A percentile compares a stretch with the other conserved stretches of the same genome.
Evolutionary conservation across 2,888 invertebrate species (phyloP).

Genomic region (Polyommatus iphigenia): DNA sequence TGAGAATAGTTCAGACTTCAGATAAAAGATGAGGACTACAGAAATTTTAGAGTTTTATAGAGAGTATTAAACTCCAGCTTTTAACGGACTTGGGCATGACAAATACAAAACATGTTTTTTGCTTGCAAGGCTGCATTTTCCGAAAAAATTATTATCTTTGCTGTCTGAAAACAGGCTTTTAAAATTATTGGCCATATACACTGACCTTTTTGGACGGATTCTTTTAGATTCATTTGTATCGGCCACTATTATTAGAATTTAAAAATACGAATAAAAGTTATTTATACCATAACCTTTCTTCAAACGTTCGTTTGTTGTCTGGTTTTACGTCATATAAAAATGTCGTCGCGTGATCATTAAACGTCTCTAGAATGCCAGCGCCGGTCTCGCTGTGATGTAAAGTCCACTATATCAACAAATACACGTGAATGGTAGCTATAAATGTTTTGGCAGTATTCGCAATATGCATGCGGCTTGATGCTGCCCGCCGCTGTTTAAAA

Average conservation of each 20-base stretch:
- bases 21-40: background rate
- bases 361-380: conserved; percentile 13
- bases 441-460: conserved; percentile 62
- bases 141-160: background rate
- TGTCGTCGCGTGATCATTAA: conserved; percentile 15
- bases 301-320: conserved; percentile 16
- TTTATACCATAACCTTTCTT: conserved; percentile 21
- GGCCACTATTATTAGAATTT: background rate
- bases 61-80: background rate
- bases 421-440: conserved; percentile 48
- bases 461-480: conserved; percentile 51
- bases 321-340: conserved; percentile 14
- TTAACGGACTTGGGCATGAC: background rate
- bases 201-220: background rate
- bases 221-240: background rate
- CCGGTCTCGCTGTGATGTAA: background rate
- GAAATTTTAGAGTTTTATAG: background rate
- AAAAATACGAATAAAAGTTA: background rate
- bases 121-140: background rate
- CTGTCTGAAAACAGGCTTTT: background rate
- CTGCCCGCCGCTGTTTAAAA: conserved; percentile 63
- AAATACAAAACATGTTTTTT: background rate
- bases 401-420: conserved; percentile 42
- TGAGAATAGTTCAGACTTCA: no score
- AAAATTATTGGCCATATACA: background rate